A percentile compares a stretch with the other conserved stretches of the same genome.
These are phyloP conservation scores for Aricia artaxerxes DNA, from an alignment of 2,888 invertebrate species.

Conservation along the genomic window DNA sequence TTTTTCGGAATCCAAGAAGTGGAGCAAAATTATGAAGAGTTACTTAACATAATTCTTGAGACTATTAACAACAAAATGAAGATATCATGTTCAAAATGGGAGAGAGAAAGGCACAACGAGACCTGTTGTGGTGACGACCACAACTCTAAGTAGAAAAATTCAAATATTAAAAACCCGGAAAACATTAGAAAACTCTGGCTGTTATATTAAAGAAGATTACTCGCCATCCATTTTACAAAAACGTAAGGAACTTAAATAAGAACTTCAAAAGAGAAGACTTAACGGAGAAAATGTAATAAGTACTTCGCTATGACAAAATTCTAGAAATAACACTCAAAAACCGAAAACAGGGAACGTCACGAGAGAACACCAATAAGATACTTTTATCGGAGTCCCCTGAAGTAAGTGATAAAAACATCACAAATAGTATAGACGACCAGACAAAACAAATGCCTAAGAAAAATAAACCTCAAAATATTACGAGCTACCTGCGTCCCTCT, in stretches of 20 bases:
- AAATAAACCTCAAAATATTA: no score
- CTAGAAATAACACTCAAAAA: neutral
- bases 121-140: neutral
- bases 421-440: neutral
- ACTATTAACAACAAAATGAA: neutral
- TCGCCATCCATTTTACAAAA: neutral
- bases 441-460: no score
- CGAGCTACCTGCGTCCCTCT: neutral
- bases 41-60: no score
- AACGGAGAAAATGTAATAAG: neutral
- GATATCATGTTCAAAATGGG: neutral
- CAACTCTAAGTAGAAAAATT: neutral
- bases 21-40: no score
- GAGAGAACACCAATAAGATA: neutral
- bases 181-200: constrained; percentile 8
- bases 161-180: neutral
- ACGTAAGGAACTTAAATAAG: neutral
- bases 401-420: neutral
- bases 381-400: neutral
- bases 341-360: neutral
- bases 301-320: neutral
- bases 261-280: neutral
- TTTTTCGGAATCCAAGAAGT: no score
- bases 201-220: neutral
- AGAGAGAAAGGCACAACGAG: neutral